Evolutionary conservation across 2,888 invertebrate genomes (phyloP).

Genomic region (Subacronicta megacephala): DNA sequence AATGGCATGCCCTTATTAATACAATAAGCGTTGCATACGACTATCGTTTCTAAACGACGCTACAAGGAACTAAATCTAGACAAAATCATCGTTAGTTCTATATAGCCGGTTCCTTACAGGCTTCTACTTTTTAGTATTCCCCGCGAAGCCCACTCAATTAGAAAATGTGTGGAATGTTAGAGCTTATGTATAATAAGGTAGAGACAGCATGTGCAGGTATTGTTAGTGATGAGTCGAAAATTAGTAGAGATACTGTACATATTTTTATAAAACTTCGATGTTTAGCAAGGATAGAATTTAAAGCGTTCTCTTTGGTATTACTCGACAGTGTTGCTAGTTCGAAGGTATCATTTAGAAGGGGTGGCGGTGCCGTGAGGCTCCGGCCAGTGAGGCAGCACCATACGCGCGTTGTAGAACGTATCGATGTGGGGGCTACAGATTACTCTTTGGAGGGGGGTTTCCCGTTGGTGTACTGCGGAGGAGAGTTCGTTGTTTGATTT

Average conservation of each 20-base stretch:
- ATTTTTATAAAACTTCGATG: slow-evolving; percentile 45
- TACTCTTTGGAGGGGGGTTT: slow-evolving; percentile 78
- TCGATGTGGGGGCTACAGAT: slow-evolving; percentile 52
- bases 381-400: slow-evolving; percentile 65
- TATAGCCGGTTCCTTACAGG: slow-evolving; percentile 67
- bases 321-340: slow-evolving; percentile 81
- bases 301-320: slow-evolving; percentile 65
- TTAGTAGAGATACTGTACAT: slow-evolving; percentile 72
- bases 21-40: slow-evolving; percentile 90
- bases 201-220: slow-evolving; percentile 70
- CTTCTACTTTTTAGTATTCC: slow-evolving; percentile 65
- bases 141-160: slow-evolving; percentile 71
- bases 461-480: slow-evolving; percentile 87
- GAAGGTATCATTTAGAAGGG: slow-evolving; percentile 50
- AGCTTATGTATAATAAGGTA: slow-evolving; percentile 78
- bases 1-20: slow-evolving; percentile 87
- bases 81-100: slow-evolving; percentile 60
- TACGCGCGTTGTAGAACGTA: slow-evolving; percentile 57
- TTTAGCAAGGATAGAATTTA: slow-evolving; percentile 54
- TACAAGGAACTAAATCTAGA: slow-evolving; percentile 73
- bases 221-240: slow-evolving; percentile 89
- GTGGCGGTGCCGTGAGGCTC: slow-evolving; percentile 29
- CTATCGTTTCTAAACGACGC: slow-evolving; percentile 74
- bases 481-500: slow-evolving; percentile 70
- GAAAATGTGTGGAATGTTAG: slow-evolving; percentile 77